Evolutionary conservation across 1,140 invertebrate genomes (phyloP).

Genomic region (Caenorhabditis brenneri): DNA sequence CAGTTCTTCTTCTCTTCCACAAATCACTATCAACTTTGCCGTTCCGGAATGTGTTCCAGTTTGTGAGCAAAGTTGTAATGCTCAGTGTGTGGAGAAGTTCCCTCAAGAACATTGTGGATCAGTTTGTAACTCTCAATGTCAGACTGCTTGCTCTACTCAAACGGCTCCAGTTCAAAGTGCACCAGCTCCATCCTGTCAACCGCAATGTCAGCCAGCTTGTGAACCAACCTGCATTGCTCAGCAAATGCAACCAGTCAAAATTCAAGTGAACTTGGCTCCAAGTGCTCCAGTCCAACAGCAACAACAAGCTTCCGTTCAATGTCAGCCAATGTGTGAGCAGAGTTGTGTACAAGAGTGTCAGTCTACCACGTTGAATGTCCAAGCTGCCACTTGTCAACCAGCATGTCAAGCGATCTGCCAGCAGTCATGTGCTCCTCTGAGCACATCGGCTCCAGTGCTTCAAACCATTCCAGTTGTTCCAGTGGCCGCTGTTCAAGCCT

Average conservation of each 20-base stretch:
- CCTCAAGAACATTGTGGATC: slow-evolving; percentile 43
- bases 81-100: slow-evolving; percentile 46
- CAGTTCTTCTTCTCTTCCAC: background rate
- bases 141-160: slow-evolving; percentile 18
- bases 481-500: background rate
- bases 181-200: slow-evolving; percentile 13
- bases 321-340: slow-evolving; percentile 35
- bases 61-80: slow-evolving; percentile 46
- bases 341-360: slow-evolving; percentile 46
- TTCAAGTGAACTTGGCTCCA: slow-evolving; percentile 10
- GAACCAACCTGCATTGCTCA: slow-evolving; percentile 33
- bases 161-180: background rate
- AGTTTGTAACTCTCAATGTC: slow-evolving; percentile 33
- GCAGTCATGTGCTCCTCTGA: slow-evolving; percentile 30
- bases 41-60: slow-evolving; percentile 49
- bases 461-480: slow-evolving; percentile 27
- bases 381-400: slow-evolving; percentile 40
- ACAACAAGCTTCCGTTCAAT: background rate
- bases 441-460: background rate
- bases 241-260: slow-evolving; percentile 4
- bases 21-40: slow-evolving; percentile 45
- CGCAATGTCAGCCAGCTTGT: slow-evolving; percentile 44
- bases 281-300: background rate
- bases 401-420: slow-evolving; percentile 37
- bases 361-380: background rate